Evolutionary conservation across 2,888 invertebrate species (phyloP).

Genomic region (Phania funesta): DNA sequence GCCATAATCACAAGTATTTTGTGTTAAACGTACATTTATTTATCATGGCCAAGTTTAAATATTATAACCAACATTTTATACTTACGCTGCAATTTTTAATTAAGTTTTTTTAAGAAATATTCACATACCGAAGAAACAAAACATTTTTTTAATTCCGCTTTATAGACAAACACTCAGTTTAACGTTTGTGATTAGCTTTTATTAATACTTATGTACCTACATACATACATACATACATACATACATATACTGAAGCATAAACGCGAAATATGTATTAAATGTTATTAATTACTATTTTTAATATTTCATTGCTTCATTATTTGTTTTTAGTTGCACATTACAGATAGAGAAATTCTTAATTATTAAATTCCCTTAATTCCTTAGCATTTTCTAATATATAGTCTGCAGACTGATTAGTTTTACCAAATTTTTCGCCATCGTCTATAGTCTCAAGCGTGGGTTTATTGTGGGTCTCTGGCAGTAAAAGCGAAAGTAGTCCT

Average conservation of each 20-base stretch:
- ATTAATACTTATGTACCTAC: background rate
- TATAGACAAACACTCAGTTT: too few relatives aligned
- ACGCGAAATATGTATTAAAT: background rate
- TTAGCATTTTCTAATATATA: constrained; percentile 71
- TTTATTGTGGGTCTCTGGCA: constrained; percentile 90
- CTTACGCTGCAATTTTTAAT: background rate
- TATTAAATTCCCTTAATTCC: constrained; percentile 61
- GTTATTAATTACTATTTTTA: background rate
- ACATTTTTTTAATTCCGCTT: too few relatives aligned
- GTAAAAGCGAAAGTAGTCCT: constrained; percentile 85
- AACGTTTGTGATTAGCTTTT: too few relatives aligned
- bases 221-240: background rate
- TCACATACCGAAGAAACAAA: too few relatives aligned
- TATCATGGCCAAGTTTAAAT: too few relatives aligned
- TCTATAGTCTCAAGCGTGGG: constrained; percentile 90
- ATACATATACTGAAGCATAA: background rate
- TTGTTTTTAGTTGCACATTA: constrained; percentile 55
- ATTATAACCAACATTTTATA: background rate
- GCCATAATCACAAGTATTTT: too few relatives aligned
- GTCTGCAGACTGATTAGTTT: constrained; percentile 68
- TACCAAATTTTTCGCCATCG: constrained; percentile 87
- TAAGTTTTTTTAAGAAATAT: too few relatives aligned
- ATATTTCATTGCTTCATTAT: background rate
- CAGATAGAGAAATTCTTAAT: constrained; percentile 71
- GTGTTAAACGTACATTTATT: too few relatives aligned